These are phyloP conservation scores for Loripinus fragilis DNA, from an alignment of 2,888 invertebrate genomes.

Conservation along the genomic window DNA sequence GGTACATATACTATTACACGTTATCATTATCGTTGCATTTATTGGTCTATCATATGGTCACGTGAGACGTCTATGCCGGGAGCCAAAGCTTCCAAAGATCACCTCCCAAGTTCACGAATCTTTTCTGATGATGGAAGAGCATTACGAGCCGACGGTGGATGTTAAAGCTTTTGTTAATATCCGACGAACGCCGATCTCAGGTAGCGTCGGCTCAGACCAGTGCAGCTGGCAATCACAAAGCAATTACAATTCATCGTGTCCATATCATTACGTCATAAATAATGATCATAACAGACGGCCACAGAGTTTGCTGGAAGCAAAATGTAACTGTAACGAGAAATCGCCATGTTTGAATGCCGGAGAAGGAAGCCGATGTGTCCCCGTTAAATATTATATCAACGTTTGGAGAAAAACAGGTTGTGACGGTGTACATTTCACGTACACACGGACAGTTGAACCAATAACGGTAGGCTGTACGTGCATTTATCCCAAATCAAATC, in stretches of 20 bases:
- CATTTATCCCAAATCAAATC: no score
- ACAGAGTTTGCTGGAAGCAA: neutral
- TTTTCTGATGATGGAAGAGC: no score
- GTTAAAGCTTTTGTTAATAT: no score
- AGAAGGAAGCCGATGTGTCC: neutral
- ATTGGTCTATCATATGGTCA: no score
- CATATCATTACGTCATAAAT: slow-evolving; percentile 1
- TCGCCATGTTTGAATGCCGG: neutral
- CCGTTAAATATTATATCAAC: neutral
- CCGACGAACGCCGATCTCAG: no score
- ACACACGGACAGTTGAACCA: neutral
- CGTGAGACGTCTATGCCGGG: no score
- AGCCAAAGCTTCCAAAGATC: no score
- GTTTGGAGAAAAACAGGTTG: neutral
- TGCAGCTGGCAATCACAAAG: neutral
- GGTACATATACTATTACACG: no score
- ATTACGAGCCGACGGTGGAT: no score
- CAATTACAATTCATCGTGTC: neutral
- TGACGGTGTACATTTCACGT: neutral
- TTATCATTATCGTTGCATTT: no score
- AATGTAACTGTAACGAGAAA: neutral
- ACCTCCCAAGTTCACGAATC: no score
- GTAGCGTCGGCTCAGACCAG: no score
- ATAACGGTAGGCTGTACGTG: slow-evolving; percentile 6
- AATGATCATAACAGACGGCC: neutral